Percentiles rank a stretch among this genome's conserved stretches.
These are phyloP conservation scores for Pygoscelis antarcticus DNA, from an alignment of 2,113 vertebrate genomes.

Conservation along the genomic window DNA sequence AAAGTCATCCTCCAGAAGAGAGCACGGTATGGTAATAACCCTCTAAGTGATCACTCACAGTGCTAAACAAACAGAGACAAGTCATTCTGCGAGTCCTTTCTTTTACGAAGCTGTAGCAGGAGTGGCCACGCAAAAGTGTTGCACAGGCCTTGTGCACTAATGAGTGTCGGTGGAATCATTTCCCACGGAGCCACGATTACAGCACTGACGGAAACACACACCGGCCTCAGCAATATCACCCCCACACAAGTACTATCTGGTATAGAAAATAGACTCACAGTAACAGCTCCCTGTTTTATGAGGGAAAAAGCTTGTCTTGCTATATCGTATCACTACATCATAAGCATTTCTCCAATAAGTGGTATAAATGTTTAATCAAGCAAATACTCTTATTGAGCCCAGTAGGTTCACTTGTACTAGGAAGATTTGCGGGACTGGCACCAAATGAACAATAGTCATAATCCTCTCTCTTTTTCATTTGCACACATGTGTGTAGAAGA, in stretches of 20 bases:
- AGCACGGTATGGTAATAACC: neutral
- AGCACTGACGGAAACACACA: neutral
- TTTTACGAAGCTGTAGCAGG: neutral
- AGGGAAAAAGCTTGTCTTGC: neutral
- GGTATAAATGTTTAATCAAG: conserved; percentile 44
- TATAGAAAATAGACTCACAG: neutral
- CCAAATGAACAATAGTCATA: neutral
- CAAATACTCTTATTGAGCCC: conserved; percentile 33
- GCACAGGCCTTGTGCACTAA: neutral
- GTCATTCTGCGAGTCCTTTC: neutral
- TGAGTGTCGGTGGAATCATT: accelerated
- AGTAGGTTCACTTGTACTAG: neutral
- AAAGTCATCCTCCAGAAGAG: neutral
- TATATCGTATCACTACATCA: neutral
- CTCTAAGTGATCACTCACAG: neutral
- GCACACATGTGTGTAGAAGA: neutral
- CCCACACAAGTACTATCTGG: neutral
- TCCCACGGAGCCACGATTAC: neutral
- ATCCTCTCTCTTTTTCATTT: neutral
- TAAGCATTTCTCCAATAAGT: neutral
- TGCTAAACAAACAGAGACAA: neutral
- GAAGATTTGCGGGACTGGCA: neutral
- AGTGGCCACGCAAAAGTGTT: accelerated
- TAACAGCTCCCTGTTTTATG: neutral
- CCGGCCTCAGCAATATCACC: neutral